Base-by-base conservation (phyloP, 2,797 vertebrate species). In the Spinibarbus caldwelli region DNA sequence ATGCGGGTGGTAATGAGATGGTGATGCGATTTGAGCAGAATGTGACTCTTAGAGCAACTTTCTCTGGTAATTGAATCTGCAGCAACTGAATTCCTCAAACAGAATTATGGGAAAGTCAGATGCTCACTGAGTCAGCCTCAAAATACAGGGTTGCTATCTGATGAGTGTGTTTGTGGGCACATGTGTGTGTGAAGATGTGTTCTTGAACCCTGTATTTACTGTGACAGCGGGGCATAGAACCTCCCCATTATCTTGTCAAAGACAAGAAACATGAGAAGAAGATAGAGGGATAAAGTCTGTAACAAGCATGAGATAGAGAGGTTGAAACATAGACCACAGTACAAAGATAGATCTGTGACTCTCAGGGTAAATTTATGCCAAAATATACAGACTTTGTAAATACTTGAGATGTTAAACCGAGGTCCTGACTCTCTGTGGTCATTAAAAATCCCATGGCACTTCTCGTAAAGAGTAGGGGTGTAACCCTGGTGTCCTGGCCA, bases 241-340 rank as follows among this genome's bases (percentile, higher is more conserved):
- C 85, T 87, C 81, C 64, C 64, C 59, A 91, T 91, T 91, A 91
- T 84, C 85, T 52, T 88, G 87, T 90, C 89, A 89, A 62, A 80
- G 82, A 34, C 70, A 17, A 71, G 26, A 45, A 82, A 81, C 85
- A 82, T 85, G 34, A 84, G 68, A 82, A 45, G 52, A 36, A 54
- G 78, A 88, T 45, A 75, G 75, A 78, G 38, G 82, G 43, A 57
- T 38, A 78, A 72, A 57, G 66, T 82, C 21, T 45, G 17, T 23
- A 68, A 71, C 14, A 41, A 78, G 34, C 41, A 47, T 82, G 38
- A 81, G 62, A 81, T 38, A 67, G 43, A 83, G 31, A 75, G 41
- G 49, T 34, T 64, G 21, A 59, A 72, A 77, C 29, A 78, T 11
- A 87, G 43, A 82, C 23, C 43, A 77, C 38, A 52, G 85, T 47